Percentiles rank a stretch among this genome's conserved stretches.
Conservation (phyloP, 2,888 invertebrate genomes). For the Rhodophaea formosa region DNA sequence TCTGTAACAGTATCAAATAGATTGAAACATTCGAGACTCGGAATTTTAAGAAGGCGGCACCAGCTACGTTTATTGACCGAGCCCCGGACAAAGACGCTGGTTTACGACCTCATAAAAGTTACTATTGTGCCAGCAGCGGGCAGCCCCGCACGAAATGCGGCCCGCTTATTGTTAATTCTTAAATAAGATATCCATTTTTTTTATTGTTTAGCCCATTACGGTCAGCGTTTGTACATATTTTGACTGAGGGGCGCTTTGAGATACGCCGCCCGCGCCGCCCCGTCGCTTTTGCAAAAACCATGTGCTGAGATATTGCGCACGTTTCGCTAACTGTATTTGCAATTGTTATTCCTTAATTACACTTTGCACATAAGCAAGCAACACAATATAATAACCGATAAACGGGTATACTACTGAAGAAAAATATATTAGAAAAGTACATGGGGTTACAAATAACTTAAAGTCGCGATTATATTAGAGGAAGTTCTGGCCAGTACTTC, state of each 20-base stretch:
- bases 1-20: neutral
- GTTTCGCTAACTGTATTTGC: neutral
- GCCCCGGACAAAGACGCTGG: constrained; percentile 66
- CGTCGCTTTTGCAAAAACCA: constrained; percentile 54
- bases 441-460: too few relatives aligned
- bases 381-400: neutral
- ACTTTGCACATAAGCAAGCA: neutral
- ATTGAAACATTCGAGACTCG: neutral
- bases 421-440: too few relatives aligned
- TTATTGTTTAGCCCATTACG: constrained; percentile 70
- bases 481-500: too few relatives aligned
- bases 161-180: constrained; percentile 70
- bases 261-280: constrained; percentile 47
- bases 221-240: constrained; percentile 75
- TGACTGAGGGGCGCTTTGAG: constrained; percentile 66
- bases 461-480: too few relatives aligned
- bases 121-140: constrained; percentile 56
- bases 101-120: constrained; percentile 69
- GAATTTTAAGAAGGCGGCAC: constrained; percentile 31
- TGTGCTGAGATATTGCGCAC: neutral
- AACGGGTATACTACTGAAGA: neutral
- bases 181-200: constrained; percentile 79
- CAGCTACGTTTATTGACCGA: constrained; percentile 63
- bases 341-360: neutral
- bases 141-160: constrained; percentile 64